These are phyloP conservation scores for Rhegmatorhina hoffmannsi DNA, from an alignment of 2,113 vertebrate species.

Conservation along the genomic window DNA sequence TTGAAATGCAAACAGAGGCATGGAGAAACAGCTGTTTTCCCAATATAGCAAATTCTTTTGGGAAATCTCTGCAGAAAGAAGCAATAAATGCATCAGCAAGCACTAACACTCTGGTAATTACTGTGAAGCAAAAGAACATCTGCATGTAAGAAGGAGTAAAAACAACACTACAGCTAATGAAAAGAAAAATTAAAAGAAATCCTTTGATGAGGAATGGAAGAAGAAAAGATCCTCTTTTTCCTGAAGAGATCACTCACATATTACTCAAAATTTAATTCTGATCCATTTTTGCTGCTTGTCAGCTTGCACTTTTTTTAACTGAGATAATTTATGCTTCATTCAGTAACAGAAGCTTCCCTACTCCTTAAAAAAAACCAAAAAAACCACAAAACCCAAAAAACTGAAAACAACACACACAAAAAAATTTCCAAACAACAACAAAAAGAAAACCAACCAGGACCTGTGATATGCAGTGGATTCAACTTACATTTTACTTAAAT, in stretches of 20 bases:
- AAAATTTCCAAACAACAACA: neutral
- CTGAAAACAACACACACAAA: neutral
- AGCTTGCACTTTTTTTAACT: neutral
- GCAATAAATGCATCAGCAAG: slow-evolving; percentile 42
- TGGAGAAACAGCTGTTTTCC: slow-evolving; percentile 46
- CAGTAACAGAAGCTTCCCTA: neutral
- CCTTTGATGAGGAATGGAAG: neutral
- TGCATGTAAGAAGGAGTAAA: slow-evolving; percentile 29
- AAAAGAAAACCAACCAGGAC: neutral
- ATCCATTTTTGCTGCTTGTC: neutral
- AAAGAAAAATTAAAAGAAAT: neutral
- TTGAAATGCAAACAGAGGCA: slow-evolving; percentile 25
- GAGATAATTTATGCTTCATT: neutral
- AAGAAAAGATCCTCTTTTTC: neutral
- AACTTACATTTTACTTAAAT: neutral
- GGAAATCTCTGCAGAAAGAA: slow-evolving; percentile 46
- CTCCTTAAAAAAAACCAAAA: neutral
- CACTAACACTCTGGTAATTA: slow-evolving; percentile 41
- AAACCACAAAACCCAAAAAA: too few species aligned
- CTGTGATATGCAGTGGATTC: neutral
- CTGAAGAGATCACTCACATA: neutral
- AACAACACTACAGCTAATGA: neutral
- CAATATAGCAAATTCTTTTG: slow-evolving; percentile 45
- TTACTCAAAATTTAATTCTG: neutral
- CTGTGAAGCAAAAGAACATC: slow-evolving; percentile 44